Percentiles rank a stretch among this genome's conserved stretches.
Conservation (phyloP, 2,888 invertebrate genomes). For the Lysandra coridon region DNA sequence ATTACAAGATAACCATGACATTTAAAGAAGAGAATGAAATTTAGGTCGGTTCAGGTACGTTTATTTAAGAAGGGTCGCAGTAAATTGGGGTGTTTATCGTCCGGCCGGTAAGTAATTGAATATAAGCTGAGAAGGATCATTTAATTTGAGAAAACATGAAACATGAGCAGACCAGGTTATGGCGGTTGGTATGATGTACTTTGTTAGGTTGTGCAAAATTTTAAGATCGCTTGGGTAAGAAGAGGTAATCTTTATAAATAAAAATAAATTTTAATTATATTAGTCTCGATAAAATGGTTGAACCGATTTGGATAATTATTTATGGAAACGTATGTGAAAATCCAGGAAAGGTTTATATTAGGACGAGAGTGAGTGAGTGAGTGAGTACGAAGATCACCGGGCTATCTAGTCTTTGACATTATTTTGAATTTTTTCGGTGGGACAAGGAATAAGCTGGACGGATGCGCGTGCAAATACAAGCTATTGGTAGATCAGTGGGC, state of each 20-base stretch:
- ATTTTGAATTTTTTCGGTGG: too few relatives aligned
- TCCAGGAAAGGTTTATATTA: too few relatives aligned
- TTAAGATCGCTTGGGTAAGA: neutral
- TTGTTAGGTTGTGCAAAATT: neutral
- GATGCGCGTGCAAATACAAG: too few relatives aligned
- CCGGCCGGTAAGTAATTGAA: conserved; percentile 11
- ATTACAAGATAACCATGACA: neutral
- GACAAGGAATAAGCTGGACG: too few relatives aligned
- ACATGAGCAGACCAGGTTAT: neutral
- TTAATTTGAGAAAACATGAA: conserved; percentile 5
- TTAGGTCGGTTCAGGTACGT: conserved; percentile 5
- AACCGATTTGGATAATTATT: too few relatives aligned
- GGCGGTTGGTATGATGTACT: neutral
- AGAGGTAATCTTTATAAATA: neutral
- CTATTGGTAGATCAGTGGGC: too few relatives aligned
- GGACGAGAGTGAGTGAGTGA: too few relatives aligned
- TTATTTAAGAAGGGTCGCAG: conserved; percentile 11
- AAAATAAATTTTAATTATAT: too few relatives aligned
- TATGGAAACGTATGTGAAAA: too few relatives aligned
- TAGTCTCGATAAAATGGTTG: too few relatives aligned
- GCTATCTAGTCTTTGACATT: too few relatives aligned
- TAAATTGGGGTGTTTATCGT: conserved; percentile 15
- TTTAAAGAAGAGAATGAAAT: neutral
- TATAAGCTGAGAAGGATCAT: neutral
- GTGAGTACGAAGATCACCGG: too few relatives aligned